phyloP scores from a whole-genome alignment of 1,140 invertebrate genomes.

The Orchesella cincta region DNA sequence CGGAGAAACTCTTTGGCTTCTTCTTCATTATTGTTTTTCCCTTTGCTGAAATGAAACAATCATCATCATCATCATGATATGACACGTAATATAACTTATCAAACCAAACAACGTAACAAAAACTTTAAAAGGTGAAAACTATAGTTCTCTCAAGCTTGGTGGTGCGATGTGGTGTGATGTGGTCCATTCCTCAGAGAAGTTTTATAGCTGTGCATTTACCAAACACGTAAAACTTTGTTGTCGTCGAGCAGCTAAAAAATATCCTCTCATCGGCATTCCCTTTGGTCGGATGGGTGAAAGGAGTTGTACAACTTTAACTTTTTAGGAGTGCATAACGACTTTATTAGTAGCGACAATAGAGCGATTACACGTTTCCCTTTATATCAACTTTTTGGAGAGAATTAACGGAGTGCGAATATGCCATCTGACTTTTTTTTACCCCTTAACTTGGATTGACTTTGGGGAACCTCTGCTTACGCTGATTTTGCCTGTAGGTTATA shows the following conservation, averaged over 20 bases:
- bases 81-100: not conserved
- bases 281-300: too few species aligned
- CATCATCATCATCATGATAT: not conserved
- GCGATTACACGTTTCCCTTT: too few species aligned
- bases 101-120: too few species aligned
- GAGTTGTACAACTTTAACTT: too few species aligned
- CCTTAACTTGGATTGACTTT: not conserved
- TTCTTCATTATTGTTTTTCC: slow-evolving; percentile 41
- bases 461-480: not conserved
- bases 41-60: not conserved
- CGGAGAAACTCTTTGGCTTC: slow-evolving; percentile 50
- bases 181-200: too few species aligned
- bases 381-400: not conserved
- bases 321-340: too few species aligned
- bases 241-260: too few species aligned
- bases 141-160: too few species aligned
- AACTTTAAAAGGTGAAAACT: too few species aligned
- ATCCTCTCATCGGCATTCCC: too few species aligned
- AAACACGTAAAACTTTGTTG: not conserved
- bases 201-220: not conserved
- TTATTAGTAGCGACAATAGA: too few species aligned
- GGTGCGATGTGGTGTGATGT: too few species aligned
- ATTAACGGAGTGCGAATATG: not conserved
- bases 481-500: not conserved
- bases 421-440: not conserved